Evolutionary conservation across 2,797 vertebrate species (phyloP), one percentile per base, ranked within the genome.

Genomic region (Rhabdophis nuchalis): DNA sequence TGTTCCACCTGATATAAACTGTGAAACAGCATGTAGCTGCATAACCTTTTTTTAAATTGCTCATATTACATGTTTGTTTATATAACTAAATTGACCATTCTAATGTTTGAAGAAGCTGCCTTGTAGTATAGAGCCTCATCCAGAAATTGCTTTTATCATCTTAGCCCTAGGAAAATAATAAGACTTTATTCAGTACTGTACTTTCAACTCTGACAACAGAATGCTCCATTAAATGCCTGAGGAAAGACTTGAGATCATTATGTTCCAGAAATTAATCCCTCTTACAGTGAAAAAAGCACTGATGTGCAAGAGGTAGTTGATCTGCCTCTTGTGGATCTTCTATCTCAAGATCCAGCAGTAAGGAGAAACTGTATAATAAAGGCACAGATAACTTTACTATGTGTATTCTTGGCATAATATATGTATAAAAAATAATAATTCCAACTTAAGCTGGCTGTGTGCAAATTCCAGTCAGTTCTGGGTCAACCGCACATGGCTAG

Each of bases 151-250:
- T 64, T n/a, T 27, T 57, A 29, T 18, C 41, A 23, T 46, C 58
- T 29, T 32, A 72, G 46, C 36, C 32, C 53, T 72, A 60, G 82
- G 23, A 92, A 91, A 77, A 72, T 82, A 90, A 58, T 32, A 86
- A 29, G 2, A 11, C 60, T 90, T 86, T n/a, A 58, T 12, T 85
- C 41, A 88, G 29, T 85, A 82, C 14, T 85, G 18, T 82, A 88
- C 82, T 56, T 57, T 86, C 58, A 92, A 25, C n/a, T 61, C 52
- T 92, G 27, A 95, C 89, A 92, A 93, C 96, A 96, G 97, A 96
- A 96, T 96, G 94, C 97, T 94, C 96, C 96, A 95, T 96, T 97
- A 96, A 97, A 96, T 93, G 97, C 94, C 90, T 94, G 93, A 94
- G 93, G 96, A 95, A 97, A 97, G 95, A 96, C 96, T 95, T 95